These are phyloP conservation scores for Stictocephala bisonia DNA, from an alignment of 2,888 invertebrate species.

Conservation along the genomic window DNA sequence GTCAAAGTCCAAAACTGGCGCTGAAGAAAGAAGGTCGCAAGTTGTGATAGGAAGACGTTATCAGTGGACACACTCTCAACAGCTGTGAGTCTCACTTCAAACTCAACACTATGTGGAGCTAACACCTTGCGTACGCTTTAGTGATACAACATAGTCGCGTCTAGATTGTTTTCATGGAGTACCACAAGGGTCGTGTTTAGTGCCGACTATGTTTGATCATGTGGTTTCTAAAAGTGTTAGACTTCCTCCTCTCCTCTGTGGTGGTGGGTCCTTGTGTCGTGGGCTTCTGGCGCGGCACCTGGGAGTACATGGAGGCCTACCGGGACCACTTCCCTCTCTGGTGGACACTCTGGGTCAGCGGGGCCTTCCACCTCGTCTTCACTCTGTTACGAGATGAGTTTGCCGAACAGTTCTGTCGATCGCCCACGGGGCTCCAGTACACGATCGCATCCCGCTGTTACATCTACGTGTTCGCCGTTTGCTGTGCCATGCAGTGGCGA, in stretches of 20 bases:
- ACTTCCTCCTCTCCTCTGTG: slow-evolving; percentile 65
- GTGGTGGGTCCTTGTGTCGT: slow-evolving; percentile 68
- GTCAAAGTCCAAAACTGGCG: no score
- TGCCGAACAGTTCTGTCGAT: slow-evolving; percentile 49
- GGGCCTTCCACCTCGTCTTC: slow-evolving; percentile 69
- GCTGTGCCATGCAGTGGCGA: slow-evolving; percentile 69
- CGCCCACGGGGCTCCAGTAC: slow-evolving; percentile 48
- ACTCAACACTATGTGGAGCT: background rate
- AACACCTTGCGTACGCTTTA: background rate
- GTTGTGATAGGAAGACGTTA: no score
- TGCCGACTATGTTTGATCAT: slow-evolving; percentile 19
- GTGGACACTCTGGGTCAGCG: slow-evolving; percentile 67
- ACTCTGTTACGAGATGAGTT: slow-evolving; percentile 67
- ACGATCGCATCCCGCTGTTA: slow-evolving; percentile 54
- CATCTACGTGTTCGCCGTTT: slow-evolving; percentile 67
- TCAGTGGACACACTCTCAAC: background rate
- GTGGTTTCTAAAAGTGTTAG: slow-evolving; percentile 62
- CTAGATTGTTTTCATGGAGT: background rate
- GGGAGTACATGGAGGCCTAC: slow-evolving; percentile 67
- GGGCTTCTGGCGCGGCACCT: slow-evolving; percentile 69
- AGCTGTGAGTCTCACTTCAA: background rate
- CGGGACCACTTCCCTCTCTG: slow-evolving; percentile 67
- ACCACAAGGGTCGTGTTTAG: background rate
- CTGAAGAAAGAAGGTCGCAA: no score
- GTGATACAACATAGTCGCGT: background rate